Evolutionary conservation across 1,140 invertebrate genomes (phyloP).

Genomic region (Drosophila baimaii): DNA sequence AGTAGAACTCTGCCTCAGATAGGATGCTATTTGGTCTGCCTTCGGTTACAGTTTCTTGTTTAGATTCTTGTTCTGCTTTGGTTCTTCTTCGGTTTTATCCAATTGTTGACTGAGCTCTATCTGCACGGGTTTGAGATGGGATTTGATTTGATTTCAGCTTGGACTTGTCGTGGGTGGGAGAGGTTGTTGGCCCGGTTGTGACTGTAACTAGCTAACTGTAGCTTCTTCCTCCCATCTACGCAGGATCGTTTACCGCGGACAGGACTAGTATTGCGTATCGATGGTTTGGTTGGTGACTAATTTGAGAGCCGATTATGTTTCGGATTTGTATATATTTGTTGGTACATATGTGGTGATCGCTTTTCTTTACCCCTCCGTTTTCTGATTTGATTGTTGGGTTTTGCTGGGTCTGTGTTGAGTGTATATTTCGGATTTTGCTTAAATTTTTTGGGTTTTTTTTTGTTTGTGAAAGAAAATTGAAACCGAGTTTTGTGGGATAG

Average conservation of each 20-base stretch:
- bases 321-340: background rate
- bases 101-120: background rate
- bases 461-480: slow-evolving; percentile 65
- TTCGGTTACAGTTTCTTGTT: background rate
- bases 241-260: background rate
- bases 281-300: background rate
- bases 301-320: background rate
- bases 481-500: slow-evolving; percentile 62
- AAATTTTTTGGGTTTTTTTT: slow-evolving; percentile 52
- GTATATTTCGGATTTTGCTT: slow-evolving; percentile 57
- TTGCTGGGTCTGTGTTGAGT: slow-evolving; percentile 19
- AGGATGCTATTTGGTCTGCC: background rate
- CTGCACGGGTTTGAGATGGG: background rate
- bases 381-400: slow-evolving; percentile 19
- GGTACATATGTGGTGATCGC: background rate
- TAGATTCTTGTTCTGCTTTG: background rate
- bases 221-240: background rate
- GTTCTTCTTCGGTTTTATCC: background rate
- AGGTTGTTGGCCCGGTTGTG: too few species aligned
- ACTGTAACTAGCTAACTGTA: too few species aligned
- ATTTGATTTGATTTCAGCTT: background rate
- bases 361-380: slow-evolving; percentile 4
- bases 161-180: background rate
- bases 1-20: background rate
- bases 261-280: background rate